Conservation (phyloP, 2,797 vertebrate genomes). For the Acomys russatus region DNA sequence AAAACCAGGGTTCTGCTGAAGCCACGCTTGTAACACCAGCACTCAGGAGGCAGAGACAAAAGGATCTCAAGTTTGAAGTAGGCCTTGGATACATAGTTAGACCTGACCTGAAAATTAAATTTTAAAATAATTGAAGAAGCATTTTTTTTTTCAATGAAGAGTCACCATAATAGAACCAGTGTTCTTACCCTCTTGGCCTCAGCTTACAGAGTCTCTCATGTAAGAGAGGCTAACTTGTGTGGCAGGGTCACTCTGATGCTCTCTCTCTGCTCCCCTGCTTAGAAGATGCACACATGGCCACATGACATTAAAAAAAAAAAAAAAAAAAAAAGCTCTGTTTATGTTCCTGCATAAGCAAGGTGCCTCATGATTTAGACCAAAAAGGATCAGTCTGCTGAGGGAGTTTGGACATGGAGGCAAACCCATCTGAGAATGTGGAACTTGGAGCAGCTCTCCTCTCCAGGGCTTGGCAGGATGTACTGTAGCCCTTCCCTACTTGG, state of each 20-base stretch:
- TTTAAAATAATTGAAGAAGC: not conserved
- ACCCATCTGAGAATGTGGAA: not conserved
- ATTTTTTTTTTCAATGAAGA: not conserved
- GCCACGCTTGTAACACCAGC: not conserved
- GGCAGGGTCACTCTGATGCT: not conserved
- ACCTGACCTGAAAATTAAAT: not conserved
- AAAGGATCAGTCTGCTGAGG: slow-evolving; percentile 50
- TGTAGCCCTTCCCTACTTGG: not conserved
- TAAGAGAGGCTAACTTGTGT: too few relatives aligned
- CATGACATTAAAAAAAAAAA: not conserved
- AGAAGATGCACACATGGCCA: not conserved
- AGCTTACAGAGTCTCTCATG: not conserved
- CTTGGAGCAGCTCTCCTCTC: not conserved
- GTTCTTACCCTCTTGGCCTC: not conserved
- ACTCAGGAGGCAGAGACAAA: not conserved
- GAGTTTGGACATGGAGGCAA: slow-evolving; percentile 20
- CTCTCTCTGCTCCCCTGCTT: not conserved
- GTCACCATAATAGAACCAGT: not conserved
- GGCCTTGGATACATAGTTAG: not conserved
- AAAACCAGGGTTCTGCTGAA: not conserved
- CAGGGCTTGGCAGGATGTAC: not conserved
- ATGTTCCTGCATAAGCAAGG: not conserved
- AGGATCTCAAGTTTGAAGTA: not conserved
- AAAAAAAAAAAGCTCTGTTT: slow-evolving; percentile 28
- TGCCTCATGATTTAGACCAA: not conserved